A percentile compares a stretch with the other conserved stretches of the same genome.
phyloP scores from a whole-genome alignment of 2,888 invertebrate species.

The Leptinotarsa tumamoca region DNA sequence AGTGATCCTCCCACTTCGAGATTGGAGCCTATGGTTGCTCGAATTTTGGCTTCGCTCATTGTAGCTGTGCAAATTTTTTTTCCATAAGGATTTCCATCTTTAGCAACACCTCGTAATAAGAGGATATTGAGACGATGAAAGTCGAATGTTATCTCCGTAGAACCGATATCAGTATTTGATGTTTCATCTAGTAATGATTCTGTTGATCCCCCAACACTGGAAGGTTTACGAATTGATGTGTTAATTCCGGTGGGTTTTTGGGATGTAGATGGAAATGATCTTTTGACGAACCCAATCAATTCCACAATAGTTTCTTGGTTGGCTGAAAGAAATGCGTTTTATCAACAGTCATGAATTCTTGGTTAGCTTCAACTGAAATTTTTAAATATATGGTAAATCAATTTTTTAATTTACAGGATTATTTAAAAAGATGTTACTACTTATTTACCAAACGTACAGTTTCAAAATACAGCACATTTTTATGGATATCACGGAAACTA shows the following conservation, averaged over 20 bases:
- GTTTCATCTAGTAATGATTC: slow-evolving; percentile 58
- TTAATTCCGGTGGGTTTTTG: slow-evolving; percentile 55
- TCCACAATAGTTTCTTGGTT: slow-evolving; percentile 97
- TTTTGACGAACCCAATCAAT: slow-evolving; percentile 86
- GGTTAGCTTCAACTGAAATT: not conserved
- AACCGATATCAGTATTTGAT: slow-evolving; percentile 67
- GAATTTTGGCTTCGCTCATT: slow-evolving; percentile 89
- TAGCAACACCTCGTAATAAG: slow-evolving; percentile 80
- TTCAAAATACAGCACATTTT: too few species aligned
- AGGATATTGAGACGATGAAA: slow-evolving; percentile 92
- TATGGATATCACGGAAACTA: too few species aligned
- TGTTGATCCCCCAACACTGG: slow-evolving; percentile 56
- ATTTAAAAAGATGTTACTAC: too few species aligned
- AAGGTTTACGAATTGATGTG: slow-evolving; percentile 53
- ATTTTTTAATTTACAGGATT: too few species aligned
- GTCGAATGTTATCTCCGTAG: slow-evolving; percentile 90
- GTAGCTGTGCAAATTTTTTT: slow-evolving; percentile 95
- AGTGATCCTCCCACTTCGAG: slow-evolving; percentile 86
- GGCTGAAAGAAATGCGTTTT: slow-evolving; percentile 68
- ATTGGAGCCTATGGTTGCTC: slow-evolving; percentile 77
- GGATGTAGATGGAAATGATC: slow-evolving; percentile 71
- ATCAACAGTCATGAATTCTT: not conserved
- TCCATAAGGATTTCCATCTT: slow-evolving; percentile 78
- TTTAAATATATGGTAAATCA: not conserved
- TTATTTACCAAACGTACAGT: too few species aligned